These are phyloP conservation scores for Oedothorax gibbosus DNA, from an alignment of 1,140 invertebrate species.

Conservation along the genomic window DNA sequence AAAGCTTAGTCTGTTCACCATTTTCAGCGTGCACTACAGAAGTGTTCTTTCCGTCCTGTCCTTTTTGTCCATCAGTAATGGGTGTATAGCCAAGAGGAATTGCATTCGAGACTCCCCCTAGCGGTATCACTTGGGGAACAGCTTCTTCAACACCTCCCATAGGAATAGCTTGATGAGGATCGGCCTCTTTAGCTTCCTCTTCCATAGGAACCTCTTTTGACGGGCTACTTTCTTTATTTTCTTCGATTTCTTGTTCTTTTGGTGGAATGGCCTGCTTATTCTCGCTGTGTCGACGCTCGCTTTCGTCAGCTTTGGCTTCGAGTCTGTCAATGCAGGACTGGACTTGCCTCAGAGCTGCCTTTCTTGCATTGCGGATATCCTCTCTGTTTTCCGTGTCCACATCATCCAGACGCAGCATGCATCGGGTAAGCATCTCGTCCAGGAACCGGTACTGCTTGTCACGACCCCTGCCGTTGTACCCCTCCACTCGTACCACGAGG, in stretches of 20 bases:
- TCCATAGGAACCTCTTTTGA: conserved; percentile 1
- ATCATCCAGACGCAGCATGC: conserved; percentile 89
- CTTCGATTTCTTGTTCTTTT: background rate
- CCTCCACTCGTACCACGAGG: conserved; percentile 8
- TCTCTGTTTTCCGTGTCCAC: conserved; percentile 92
- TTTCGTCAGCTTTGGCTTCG: conserved; percentile 74
- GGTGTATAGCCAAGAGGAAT: conserved; percentile 1
- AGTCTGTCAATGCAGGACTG: conserved; percentile 85
- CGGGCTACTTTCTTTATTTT: background rate
- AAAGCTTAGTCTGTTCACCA: conserved; percentile 5
- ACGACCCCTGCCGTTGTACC: conserved; percentile 69
- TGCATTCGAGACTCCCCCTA: background rate
- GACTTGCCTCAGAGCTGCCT: conserved; percentile 88
- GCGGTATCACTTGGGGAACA: background rate
- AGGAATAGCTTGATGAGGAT: background rate
- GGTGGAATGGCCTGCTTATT: background rate
- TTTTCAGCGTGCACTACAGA: background rate
- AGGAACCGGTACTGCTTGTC: conserved; percentile 89
- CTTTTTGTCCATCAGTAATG: background rate
- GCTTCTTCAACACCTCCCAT: background rate
- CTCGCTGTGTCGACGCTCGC: conserved; percentile 11
- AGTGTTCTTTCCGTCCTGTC: background rate
- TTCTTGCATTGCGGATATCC: conserved; percentile 84
- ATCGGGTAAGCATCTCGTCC: conserved; percentile 94
- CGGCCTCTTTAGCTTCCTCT: conserved; percentile 2